phyloP scores from a whole-genome alignment of 2,888 invertebrate species.

The Drosophila barbarae region DNA sequence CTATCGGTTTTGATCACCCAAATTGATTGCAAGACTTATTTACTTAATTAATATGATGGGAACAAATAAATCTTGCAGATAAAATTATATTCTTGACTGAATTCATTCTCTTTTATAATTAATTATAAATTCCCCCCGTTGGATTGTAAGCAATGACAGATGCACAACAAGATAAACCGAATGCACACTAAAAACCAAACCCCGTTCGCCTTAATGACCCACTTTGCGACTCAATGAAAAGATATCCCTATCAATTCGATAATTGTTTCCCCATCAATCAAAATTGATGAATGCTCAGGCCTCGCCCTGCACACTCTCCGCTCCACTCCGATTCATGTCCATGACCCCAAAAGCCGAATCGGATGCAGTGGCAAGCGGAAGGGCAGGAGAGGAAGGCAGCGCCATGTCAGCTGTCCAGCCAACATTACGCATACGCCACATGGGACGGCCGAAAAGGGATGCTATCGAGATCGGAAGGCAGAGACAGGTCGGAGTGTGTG shows the following conservation, averaged over 20 bases:
- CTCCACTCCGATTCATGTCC: constrained; percentile 6
- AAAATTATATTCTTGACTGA: constrained; percentile 1
- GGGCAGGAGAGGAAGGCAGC: constrained; percentile 12
- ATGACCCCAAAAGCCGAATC: constrained; percentile 31
- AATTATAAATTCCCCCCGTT: not conserved
- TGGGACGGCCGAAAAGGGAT: constrained; percentile 23
- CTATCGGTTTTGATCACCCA: not conserved
- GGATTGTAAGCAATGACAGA: not conserved
- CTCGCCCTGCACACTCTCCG: not conserved
- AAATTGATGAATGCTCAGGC: constrained; percentile 30
- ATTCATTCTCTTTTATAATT: constrained; percentile 3
- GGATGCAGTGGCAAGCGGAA: constrained; percentile 15
- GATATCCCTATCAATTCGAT: constrained; percentile 15
- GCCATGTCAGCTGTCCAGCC: constrained; percentile 38
- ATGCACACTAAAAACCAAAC: constrained; percentile 7
- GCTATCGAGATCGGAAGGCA: constrained; percentile 6
- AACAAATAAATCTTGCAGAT: constrained; percentile 6
- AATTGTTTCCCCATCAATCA: constrained; percentile 36
- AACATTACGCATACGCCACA: constrained; percentile 65
- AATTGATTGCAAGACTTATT: not conserved
- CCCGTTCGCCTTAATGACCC: constrained; percentile 17
- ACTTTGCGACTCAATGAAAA: constrained; percentile 22
- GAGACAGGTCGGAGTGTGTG: constrained; percentile 14
- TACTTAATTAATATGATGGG: not conserved
- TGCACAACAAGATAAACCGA: constrained; percentile 9